A percentile compares a stretch with the other conserved stretches of the same genome.
These are phyloP conservation scores for Eumerus sabulonum DNA, from an alignment of 2,888 invertebrate species.

Conservation along the genomic window DNA sequence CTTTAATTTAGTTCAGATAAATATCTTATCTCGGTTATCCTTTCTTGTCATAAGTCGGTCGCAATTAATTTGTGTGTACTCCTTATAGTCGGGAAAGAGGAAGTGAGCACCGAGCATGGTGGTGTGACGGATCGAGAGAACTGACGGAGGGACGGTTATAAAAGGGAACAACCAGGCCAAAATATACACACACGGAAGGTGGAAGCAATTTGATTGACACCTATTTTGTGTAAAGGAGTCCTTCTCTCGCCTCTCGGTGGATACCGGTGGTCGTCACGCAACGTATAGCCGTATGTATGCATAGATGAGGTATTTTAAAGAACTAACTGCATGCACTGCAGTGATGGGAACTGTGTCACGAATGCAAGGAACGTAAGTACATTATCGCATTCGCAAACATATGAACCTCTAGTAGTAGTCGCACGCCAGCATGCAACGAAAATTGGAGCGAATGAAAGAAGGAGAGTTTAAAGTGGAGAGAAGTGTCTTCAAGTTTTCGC, in stretches of 20 bases:
- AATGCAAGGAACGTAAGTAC: constrained; percentile 23
- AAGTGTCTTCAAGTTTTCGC: constrained; percentile 26
- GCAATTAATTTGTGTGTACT: constrained; percentile 63
- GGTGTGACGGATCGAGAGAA: constrained; percentile 1
- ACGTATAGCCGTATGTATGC: background rate
- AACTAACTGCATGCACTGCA: constrained; percentile 13
- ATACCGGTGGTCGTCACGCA: background rate
- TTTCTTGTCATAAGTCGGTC: constrained; percentile 66
- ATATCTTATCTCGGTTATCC: constrained; percentile 69
- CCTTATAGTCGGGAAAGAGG: constrained; percentile 33
- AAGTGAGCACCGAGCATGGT: background rate
- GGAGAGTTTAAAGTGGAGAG: constrained; percentile 31
- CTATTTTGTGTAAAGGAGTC: constrained; percentile 31
- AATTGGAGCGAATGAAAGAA: background rate
- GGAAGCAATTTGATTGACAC: constrained; percentile 68
- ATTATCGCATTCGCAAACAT: background rate
- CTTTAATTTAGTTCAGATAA: constrained; percentile 69
- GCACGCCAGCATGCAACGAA: constrained; percentile 34
- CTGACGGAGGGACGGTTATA: no score
- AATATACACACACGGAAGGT: constrained; percentile 19
- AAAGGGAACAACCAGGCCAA: no score
- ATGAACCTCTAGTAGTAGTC: background rate
- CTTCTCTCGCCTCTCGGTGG: constrained; percentile 21
- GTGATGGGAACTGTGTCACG: constrained; percentile 53
- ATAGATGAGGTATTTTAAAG: constrained; percentile 18